Conservation (phyloP, 2,888 invertebrate species). For the Allophyes oxyacanthae region DNA sequence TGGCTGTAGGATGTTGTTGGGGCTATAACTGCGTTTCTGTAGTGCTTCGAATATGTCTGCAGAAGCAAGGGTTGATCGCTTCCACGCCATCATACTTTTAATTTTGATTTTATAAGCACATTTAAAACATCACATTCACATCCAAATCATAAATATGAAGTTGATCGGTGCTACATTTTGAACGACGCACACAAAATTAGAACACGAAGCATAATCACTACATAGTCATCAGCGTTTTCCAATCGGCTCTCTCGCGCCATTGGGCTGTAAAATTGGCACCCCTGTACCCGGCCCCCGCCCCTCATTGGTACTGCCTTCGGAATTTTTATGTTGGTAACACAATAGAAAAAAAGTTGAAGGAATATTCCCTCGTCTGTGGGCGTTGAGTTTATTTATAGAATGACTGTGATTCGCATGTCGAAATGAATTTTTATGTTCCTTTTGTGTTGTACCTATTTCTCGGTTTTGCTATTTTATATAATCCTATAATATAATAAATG, state of each 20-base stretch:
- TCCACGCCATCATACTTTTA: no score
- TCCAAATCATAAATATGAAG: conserved; percentile 3
- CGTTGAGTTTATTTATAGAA: conserved; percentile 23
- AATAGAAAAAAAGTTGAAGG: conserved; percentile 43
- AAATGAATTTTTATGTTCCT: not conserved
- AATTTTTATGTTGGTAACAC: conserved; percentile 65
- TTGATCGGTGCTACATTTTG: conserved; percentile 18
- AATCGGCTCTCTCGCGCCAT: conserved; percentile 68
- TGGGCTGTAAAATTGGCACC: conserved; percentile 73
- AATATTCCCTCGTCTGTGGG: conserved; percentile 12
- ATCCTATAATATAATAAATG: no score
- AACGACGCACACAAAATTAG: conserved; percentile 45
- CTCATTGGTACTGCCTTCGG: conserved; percentile 55
- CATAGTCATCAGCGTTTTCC: conserved; percentile 63
- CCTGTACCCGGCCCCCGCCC: conserved; percentile 54
- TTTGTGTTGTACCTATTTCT: not conserved
- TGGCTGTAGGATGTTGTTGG: no score
- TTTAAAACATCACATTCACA: not conserved
- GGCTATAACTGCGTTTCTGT: no score
- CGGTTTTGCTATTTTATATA: not conserved
- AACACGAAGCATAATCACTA: conserved; percentile 56
- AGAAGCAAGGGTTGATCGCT: no score
- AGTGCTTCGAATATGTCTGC: no score
- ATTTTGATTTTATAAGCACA: no score
- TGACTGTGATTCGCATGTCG: conserved; percentile 10